Evolutionary conservation across 2,113 vertebrate species (phyloP), one percentile per base, ranked within the genome.

Genomic region (Takifugu flavidus): DNA sequence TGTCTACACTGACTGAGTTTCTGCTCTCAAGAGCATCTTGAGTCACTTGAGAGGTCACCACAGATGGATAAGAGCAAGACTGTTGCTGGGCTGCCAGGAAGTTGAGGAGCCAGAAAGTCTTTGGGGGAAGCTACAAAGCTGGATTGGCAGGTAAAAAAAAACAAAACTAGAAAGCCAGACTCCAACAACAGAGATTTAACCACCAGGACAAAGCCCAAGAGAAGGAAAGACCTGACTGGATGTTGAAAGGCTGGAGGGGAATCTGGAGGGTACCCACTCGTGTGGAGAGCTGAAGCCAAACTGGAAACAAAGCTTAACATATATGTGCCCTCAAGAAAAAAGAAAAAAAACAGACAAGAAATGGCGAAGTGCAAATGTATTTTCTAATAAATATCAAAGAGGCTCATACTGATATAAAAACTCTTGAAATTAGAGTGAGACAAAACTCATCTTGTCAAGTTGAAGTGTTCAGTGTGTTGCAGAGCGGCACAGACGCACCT

Each of bases 61-160:
- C 39, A 53, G 28, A 53, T 42, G 25, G 31, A 13, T 25, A 64
- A 13, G 49, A 29, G 25, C 13, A 42, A 13, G 62, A 20, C 49
- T 42, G 53, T 62, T 13, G 47, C 31, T 14, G 42, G 7, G 14
- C 26, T 59, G 26, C 1, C 43, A 6, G 2, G 34, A 8, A 60
- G 31, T 43, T 57, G 31, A 50, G 39, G 57, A 65, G 42, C 20
- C 43, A 49, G 10, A 14, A 52, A 47, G 47, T 44, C 42, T 67
- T 57, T 4, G 13, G 43, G 45, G 51, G 51, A n/a, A 2, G 29
- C 26, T 44, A 2, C 26, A 55, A 50, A 25, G 47, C 34, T 26
- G 14, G 43, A 59, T 13, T 4, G 12, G 7, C 26, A 51, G 27
- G 60, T 55, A 27, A 50, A 76, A 56, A 39, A 39, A 39, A 39